These are phyloP conservation scores for Podiceps cristatus DNA, from an alignment of 2,113 vertebrate genomes.

Conservation along the genomic window DNA sequence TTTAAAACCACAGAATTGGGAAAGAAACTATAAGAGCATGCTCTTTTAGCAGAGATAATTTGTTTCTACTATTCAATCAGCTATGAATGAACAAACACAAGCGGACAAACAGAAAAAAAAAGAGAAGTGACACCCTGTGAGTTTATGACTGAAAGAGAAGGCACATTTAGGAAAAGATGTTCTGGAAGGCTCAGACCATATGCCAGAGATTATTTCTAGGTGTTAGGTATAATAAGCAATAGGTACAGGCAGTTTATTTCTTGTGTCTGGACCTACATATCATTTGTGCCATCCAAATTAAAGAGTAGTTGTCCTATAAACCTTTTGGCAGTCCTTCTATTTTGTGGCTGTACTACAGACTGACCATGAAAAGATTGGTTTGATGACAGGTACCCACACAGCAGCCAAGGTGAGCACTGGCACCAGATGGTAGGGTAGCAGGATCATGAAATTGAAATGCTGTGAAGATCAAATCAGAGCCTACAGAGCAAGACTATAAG, in stretches of 20 bases:
- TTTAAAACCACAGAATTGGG: neutral
- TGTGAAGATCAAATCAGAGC: neutral
- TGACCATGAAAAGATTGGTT: neutral
- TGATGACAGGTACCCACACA: neutral
- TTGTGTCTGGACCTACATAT: neutral
- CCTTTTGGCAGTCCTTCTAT: neutral
- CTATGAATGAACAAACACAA: neutral
- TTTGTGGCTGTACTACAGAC: neutral
- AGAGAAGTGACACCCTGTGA: neutral
- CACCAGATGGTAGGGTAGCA: neutral
- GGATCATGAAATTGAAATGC: neutral
- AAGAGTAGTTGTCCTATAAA: neutral
- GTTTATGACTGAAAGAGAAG: neutral
- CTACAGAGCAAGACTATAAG: neutral
- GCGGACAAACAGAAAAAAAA: neutral
- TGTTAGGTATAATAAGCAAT: neutral
- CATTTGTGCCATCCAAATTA: neutral
- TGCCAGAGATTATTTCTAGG: neutral
- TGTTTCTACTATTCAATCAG: neutral
- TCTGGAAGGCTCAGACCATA: neutral
- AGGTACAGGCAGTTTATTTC: neutral
- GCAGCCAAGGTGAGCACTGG: neutral
- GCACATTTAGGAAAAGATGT: neutral
- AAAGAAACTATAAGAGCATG: neutral
- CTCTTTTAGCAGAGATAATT: neutral